These are phyloP conservation scores for Myotis findleyi DNA, from an alignment of 2,797 vertebrate genomes.

Conservation along the genomic window DNA sequence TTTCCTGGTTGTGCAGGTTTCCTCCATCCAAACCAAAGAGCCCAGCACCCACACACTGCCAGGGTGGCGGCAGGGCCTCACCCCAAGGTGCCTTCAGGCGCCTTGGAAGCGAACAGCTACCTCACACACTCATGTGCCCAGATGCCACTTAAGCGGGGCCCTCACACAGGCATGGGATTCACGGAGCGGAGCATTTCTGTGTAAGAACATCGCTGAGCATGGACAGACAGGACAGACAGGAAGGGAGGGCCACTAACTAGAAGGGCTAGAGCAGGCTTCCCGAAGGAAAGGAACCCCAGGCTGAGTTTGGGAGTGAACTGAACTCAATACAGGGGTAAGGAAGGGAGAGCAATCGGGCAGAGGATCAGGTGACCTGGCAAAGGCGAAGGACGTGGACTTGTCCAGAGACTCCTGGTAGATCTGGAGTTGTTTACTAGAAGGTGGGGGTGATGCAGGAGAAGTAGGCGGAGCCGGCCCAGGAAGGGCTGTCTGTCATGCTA, in stretches of 20 bases:
- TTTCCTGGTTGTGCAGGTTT: neutral
- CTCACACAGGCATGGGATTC: rapidly evolving
- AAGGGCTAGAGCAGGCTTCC: neutral
- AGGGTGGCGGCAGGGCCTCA: neutral
- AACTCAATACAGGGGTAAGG: neutral
- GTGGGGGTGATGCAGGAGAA: rapidly evolving
- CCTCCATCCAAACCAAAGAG: neutral
- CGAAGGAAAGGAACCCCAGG: neutral
- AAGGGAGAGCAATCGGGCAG: neutral
- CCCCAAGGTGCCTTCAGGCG: neutral
- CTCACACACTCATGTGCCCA: neutral
- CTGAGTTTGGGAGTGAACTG: neutral
- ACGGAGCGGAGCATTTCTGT: neutral
- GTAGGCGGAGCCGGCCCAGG: neutral
- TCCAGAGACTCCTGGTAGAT: neutral
- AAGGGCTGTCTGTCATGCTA: neutral
- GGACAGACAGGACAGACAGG: neutral
- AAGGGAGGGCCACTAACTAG: neutral
- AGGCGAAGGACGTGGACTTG: rapidly evolving
- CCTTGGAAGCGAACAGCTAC: neutral
- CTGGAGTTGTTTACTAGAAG: neutral
- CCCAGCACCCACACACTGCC: neutral
- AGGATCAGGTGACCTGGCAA: neutral
- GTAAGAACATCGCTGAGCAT: neutral
- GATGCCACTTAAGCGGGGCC: rapidly evolving